phyloP scores from a whole-genome alignment of 2,888 invertebrate genomes.

The Schizaphis graminum region DNA sequence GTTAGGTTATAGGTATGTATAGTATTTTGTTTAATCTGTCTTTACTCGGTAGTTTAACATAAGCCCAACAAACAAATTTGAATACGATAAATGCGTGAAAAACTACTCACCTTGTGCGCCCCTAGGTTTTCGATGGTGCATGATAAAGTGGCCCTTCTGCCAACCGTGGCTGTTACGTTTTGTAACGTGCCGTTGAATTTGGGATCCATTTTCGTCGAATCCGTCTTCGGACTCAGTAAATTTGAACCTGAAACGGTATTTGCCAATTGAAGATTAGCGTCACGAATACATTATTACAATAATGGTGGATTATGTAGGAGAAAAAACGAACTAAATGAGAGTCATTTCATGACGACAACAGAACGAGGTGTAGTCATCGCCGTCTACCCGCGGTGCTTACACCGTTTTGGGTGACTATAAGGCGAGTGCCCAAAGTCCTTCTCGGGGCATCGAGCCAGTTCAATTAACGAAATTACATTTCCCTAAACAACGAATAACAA shows the following conservation, averaged over 20 bases:
- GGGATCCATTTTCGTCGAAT: slow-evolving; percentile 72
- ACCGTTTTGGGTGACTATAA: slow-evolving; percentile 13
- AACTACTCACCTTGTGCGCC: slow-evolving; percentile 78
- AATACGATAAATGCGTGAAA: background rate
- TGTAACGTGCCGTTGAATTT: slow-evolving; percentile 80
- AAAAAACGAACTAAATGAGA: background rate
- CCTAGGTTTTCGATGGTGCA: slow-evolving; percentile 82
- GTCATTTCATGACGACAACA: background rate
- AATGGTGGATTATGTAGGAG: background rate
- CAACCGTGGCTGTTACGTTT: slow-evolving; percentile 82
- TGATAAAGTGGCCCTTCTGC: slow-evolving; percentile 81
- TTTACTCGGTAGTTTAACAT: background rate
- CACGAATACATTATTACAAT: background rate
- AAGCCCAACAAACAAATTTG: background rate
- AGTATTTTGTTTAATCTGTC: background rate
- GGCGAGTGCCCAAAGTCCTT: background rate
- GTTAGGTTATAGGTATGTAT: background rate
- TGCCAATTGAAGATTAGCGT: slow-evolving; percentile 34
- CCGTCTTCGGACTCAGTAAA: slow-evolving; percentile 25
- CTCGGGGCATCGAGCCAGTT: slow-evolving; percentile 44
- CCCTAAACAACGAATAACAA: slow-evolving; percentile 35
- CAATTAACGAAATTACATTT: slow-evolving; percentile 63
- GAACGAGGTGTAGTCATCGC: background rate
- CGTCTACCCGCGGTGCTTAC: background rate
- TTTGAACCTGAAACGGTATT: slow-evolving; percentile 36